A percentile compares a stretch with the other conserved stretches of the same genome.
Conservation (phyloP, 2,888 invertebrate species). For the Parasteatoda lunata region DNA sequence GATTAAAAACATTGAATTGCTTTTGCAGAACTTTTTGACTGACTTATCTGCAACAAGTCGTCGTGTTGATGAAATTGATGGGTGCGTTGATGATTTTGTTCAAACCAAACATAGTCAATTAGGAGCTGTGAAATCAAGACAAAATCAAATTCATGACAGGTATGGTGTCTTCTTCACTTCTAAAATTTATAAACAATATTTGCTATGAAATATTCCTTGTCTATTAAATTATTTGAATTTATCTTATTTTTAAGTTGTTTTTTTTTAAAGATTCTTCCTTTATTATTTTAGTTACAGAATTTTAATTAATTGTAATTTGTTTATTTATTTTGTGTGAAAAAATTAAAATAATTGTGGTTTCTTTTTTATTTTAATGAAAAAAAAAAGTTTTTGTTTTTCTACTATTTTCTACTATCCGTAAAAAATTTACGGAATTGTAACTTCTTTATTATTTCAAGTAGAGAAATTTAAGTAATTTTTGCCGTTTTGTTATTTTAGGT, state of each 20-base stretch:
- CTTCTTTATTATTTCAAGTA: no score
- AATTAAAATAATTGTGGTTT: neutral
- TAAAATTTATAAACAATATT: no score
- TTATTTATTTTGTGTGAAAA: neutral
- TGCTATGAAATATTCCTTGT: no score
- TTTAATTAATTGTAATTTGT: neutral
- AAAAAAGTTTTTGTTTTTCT: no score
- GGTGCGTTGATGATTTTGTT: conserved; percentile 88
- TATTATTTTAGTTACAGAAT: neutral
- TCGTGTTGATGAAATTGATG: conserved; percentile 90
- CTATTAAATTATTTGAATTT: no score
- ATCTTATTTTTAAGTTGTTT: no score
- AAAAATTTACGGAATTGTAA: no score
- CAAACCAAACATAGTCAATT: conserved; percentile 89
- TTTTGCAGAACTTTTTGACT: conserved; percentile 87
- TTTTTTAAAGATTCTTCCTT: neutral
- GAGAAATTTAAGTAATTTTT: no score
- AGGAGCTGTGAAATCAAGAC: conserved; percentile 84
- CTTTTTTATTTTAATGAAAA: no score
- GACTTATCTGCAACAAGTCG: conserved; percentile 95
- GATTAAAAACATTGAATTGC: no score
- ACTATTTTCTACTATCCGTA: no score
- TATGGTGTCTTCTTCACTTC: neutral
- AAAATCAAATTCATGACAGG: conserved; percentile 86
- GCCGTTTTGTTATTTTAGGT: no score